Evolutionary conservation across 2,888 invertebrate species (phyloP), one percentile per base, ranked within the genome.

Genomic region (Eupsilia transversa): DNA sequence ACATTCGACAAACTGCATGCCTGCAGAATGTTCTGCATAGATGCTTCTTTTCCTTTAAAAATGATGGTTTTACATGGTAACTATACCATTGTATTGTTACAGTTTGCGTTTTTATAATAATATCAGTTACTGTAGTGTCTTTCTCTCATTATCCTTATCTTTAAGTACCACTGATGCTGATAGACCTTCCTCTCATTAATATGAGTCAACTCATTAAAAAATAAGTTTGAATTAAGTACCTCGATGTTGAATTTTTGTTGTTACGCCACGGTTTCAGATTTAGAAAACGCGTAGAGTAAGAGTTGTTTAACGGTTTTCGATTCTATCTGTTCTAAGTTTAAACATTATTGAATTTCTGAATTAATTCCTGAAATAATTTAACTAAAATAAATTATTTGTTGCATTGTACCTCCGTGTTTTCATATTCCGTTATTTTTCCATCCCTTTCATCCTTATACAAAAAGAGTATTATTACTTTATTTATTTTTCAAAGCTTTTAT

Each of bases 11-110:
- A 74, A 33, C 41, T 74, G 41, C 23, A 64, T 9, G 74, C 57
- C 0, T 74, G 74, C 27, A 57, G 75, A 33, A 64, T 74, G 75
- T 74, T 74, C 49, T 59, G 56, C 33, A 9, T 74, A 20, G 75
- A 74, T 35, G 74, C 74, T 30, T 41, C 74, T 64, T 74, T 74
- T 17, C 64, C 74, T 1, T 64, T 74, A 12, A 64, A 64, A 41
- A 57, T 74, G 20, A 3, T 64, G 27, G 57, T 30, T 17, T 41
- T 74, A 64, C n/a, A 64, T 33, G 41, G 33, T 33, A 49, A 74
- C 3, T 74, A 74, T 33, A 74, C 64, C 6, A 41, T 74, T 20
- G 57, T 74, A 12, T 7, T 74, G 3, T 33, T 74, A 17, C 57
- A 74, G 30, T 74, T 74, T 52, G 64, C 64, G 12, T 74, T 64